Evolutionary conservation across 2,888 invertebrate genomes (phyloP).

Genomic region (Boloria euphrosyne): DNA sequence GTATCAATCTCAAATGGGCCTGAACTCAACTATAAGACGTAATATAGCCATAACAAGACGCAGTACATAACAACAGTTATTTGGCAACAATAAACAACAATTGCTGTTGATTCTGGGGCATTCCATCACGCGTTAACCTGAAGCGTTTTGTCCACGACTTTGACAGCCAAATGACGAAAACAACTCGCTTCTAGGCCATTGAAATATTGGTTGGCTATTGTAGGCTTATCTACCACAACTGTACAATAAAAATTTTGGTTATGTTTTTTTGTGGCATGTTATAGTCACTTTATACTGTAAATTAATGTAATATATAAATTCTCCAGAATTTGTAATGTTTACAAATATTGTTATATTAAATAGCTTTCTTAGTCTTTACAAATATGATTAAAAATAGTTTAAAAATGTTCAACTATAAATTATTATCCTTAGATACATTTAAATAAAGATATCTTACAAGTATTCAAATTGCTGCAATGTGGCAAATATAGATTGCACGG

Average conservation of each 20-base stretch:
- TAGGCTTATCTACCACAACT: conserved; percentile 22
- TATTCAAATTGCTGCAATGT: conserved; percentile 13
- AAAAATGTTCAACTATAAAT: too few species aligned
- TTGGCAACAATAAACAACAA: conserved; percentile 50
- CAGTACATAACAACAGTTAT: conserved; percentile 46
- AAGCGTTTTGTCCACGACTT: conserved; percentile 47
- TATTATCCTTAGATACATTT: too few species aligned
- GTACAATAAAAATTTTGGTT: conserved; percentile 11
- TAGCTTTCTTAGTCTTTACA: too few species aligned
- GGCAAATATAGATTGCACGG: conserved; percentile 27
- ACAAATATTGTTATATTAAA: too few species aligned
- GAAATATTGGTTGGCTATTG: conserved; percentile 41
- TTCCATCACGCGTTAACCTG: conserved; percentile 59
- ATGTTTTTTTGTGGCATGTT: conserved; percentile 16
- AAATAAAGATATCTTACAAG: background rate
- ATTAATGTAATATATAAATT: conserved; percentile 2
- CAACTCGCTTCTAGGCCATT: conserved; percentile 40
- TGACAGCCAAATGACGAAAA: conserved; percentile 59
- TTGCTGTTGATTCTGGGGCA: conserved; percentile 48
- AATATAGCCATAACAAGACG: conserved; percentile 33
- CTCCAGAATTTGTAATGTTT: background rate
- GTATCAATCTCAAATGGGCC: conserved; percentile 6
- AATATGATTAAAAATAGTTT: too few species aligned
- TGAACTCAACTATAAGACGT: conserved; percentile 19
- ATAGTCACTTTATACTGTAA: conserved; percentile 6